Percentiles rank a stretch among this genome's conserved stretches.
Conservation (phyloP, 2,797 vertebrate species). For the Melanotaenia trifasciata region DNA sequence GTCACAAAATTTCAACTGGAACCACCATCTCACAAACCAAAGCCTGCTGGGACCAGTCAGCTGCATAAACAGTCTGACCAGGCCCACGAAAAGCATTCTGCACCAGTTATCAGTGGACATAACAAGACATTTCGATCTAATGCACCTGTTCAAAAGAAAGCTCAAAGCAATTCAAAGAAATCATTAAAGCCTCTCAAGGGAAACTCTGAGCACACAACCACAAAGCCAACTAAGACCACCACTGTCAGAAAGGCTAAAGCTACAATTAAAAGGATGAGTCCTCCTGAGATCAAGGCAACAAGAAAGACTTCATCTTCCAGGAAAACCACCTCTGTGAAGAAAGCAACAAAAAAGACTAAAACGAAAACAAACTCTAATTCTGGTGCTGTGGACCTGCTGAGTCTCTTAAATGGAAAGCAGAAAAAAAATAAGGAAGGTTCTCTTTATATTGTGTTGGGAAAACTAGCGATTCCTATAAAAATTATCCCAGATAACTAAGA, state of each 20-base stretch:
- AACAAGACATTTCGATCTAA: conserved; percentile 46
- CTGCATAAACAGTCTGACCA: conserved; percentile 46
- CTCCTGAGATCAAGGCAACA: conserved; percentile 22
- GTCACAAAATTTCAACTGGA: conserved; percentile 77
- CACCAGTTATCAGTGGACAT: conserved; percentile 3
- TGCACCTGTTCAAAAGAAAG: conserved; percentile 40
- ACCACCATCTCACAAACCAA: conserved; percentile 69
- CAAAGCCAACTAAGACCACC: conserved; percentile 34
- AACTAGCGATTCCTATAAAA: conserved; percentile 83
- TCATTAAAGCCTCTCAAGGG: conserved; percentile 20
- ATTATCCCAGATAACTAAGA: conserved; percentile 81
- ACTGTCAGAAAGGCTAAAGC: conserved; percentile 27
- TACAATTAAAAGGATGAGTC: conserved; percentile 24
- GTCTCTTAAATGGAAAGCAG: conserved; percentile 62
- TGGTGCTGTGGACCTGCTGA: conserved; percentile 73
- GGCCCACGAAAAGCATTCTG: conserved; percentile 42
- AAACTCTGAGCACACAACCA: conserved; percentile 23
- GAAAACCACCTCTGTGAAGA: conserved; percentile 44
- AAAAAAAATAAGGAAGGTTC: conserved; percentile 60
- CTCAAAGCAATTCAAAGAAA: conserved; percentile 36
- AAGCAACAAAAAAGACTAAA: conserved; percentile 44
- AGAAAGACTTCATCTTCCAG: conserved; percentile 39
- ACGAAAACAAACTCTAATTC: conserved; percentile 44
- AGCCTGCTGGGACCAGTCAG: conserved; percentile 17
- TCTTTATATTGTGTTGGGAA: conserved; percentile 82